Conservation (phyloP, 2,797 vertebrate genomes). For the Arnoldichthys spilopterus region DNA sequence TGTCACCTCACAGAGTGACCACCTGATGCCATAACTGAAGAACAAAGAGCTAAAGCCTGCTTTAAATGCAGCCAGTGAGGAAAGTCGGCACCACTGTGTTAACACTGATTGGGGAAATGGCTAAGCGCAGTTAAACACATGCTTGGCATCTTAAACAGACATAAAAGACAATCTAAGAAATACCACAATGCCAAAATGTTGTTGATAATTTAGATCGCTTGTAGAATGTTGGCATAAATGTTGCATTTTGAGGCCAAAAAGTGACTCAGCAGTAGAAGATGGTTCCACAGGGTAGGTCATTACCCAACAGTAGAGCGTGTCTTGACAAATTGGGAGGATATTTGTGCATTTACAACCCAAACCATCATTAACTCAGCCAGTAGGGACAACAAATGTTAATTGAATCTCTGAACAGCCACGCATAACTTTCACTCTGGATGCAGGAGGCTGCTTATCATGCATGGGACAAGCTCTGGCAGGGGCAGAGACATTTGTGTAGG, state of each 20-base stretch:
- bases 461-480: background rate
- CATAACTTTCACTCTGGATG: conserved; percentile 1
- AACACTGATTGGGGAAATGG: background rate
- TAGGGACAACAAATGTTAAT: conserved; percentile 10
- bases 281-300: conserved; percentile 4
- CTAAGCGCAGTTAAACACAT: background rate
- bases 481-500: conserved; percentile 16
- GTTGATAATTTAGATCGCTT: background rate
- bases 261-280: background rate
- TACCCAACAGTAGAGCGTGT: background rate
- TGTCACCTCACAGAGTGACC: background rate
- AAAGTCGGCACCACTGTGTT: background rate
- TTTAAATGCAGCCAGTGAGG: conserved; percentile 6
- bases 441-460: conserved; percentile 6
- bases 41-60: conserved; percentile 13
- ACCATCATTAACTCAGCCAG: conserved; percentile 4
- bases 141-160: background rate
- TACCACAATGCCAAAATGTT: background rate
- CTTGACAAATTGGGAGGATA: background rate
- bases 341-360: conserved; percentile 13
- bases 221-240: background rate
- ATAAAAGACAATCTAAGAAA: background rate
- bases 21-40: conserved; percentile 3
- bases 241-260: background rate
- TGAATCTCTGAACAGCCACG: conserved; percentile 11